Conservation (phyloP, 1,140 invertebrate species). For the Notospermus geniculatus region DNA sequence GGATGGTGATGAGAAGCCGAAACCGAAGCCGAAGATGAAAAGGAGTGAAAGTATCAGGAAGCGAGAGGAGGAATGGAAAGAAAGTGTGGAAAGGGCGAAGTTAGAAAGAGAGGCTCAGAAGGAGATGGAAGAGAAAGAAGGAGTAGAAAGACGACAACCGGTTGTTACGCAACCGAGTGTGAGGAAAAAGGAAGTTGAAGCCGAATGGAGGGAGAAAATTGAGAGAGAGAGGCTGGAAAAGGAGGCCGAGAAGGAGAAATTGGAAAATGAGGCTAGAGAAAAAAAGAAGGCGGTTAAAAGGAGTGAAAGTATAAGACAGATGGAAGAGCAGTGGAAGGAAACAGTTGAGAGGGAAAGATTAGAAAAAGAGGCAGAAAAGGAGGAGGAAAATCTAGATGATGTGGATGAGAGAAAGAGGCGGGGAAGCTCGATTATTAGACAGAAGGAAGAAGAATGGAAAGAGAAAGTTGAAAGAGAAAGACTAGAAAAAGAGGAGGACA, state of each 20-base stretch:
- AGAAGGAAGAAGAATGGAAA: neutral
- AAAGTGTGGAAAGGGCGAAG: neutral
- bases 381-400: neutral
- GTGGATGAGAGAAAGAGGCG: too few relatives aligned
- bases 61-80: neutral
- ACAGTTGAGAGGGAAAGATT: neutral
- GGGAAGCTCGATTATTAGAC: neutral
- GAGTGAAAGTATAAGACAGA: neutral
- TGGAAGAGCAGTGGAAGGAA: neutral
- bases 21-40: neutral
- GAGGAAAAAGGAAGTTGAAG: neutral
- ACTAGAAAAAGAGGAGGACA: too few relatives aligned
- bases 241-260: neutral
- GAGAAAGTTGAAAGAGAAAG: too few relatives aligned
- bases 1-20: neutral
- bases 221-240: slow-evolving; percentile 1
- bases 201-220: neutral
- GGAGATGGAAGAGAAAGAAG: neutral
- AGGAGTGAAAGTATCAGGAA: neutral
- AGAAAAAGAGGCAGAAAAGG: neutral
- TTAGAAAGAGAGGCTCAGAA: neutral
- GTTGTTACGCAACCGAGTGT: neutral
- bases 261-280: neutral
- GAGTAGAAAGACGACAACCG: neutral
- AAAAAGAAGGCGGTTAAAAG: neutral